Evolutionary conservation across 2,888 invertebrate species (phyloP).

Genomic region (Folsomia candida): DNA sequence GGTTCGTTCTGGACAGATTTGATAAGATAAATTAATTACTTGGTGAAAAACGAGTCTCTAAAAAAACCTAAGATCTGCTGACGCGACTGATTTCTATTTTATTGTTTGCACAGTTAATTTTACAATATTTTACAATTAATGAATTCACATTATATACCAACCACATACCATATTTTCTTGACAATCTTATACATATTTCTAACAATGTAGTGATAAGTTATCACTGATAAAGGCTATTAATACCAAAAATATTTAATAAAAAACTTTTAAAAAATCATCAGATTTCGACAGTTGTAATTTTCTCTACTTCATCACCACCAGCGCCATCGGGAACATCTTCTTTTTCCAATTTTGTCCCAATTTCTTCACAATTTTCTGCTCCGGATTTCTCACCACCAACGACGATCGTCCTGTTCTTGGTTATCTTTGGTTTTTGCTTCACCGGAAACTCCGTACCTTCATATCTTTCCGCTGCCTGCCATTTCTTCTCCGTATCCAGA

Average conservation of each 20-base stretch:
- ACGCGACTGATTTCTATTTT: no score
- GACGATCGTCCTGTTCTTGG: not conserved
- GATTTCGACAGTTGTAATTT: not conserved
- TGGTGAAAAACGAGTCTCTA: not conserved
- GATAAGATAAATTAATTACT: not conserved
- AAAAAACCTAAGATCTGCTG: not conserved
- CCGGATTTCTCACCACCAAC: not conserved
- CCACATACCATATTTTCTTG: not conserved
- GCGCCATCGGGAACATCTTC: not conserved
- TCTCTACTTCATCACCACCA: not conserved
- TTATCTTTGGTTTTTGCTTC: not conserved
- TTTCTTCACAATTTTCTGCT: not conserved
- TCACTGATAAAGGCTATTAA: not conserved
- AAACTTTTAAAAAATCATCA: not conserved
- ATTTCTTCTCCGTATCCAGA: conserved; percentile 27
- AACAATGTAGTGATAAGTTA: no score
- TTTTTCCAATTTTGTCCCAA: conserved; percentile 1
- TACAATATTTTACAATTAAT: no score
- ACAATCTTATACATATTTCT: no score
- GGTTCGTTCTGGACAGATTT: conserved; percentile 25
- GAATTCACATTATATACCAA: no score
- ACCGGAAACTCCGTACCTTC: not conserved
- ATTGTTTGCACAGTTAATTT: no score
- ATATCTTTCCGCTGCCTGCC: conserved; percentile 25
- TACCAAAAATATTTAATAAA: not conserved